Base-by-base conservation (phyloP, 1,140 invertebrate genomes). In the Aporrectodea caliginosa region DNA sequence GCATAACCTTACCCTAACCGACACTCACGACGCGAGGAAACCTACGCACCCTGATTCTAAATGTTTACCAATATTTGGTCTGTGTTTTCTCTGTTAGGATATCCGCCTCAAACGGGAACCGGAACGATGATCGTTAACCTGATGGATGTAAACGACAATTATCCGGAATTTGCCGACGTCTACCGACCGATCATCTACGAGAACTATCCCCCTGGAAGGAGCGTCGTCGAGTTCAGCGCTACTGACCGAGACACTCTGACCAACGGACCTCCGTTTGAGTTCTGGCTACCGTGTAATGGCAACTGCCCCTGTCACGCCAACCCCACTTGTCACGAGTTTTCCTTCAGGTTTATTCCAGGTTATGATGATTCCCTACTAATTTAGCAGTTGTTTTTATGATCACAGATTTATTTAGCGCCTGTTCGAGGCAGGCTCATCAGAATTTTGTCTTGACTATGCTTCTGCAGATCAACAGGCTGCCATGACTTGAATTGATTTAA, bases 41-140 rank as follows among this genome's bases (percentile, higher is more conserved):
- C n/a, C n/a, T n/a, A n/a, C n/a, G n/a, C n/a, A n/a, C n/a, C n/a
- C n/a, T n/a, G n/a, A n/a, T n/a, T n/a, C n/a, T n/a, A n/a, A n/a
- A n/a, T n/a, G n/a, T n/a, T n/a, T n/a, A n/a, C n/a, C n/a, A n/a
- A n/a, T n/a, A n/a, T n/a, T n/a, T n/a, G n/a, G n/a, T n/a, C n/a
- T n/a, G n/a, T n/a, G n/a, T n/a, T n/a, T n/a, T n/a, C n/a, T n/a
- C n/a, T n/a, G n/a, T 58, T 78, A 89, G 89, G 90, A 78, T 82
- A 84, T 74, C 96, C 96, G 12, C 93, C 95, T 0, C 94, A 95
- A 88, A 98, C 96, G 1, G 95, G 97, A 1, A 98, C 96, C 0
- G 96, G 95, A 0, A 98, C 95, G 0, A 89, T 99, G n/a, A 96
- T 94, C 0, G 95, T 98, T 0, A 94, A 95, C 80, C 95, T 99